phyloP scores from a whole-genome alignment of 2,113 vertebrate species.

The Tragelaphus imberbis region DNA sequence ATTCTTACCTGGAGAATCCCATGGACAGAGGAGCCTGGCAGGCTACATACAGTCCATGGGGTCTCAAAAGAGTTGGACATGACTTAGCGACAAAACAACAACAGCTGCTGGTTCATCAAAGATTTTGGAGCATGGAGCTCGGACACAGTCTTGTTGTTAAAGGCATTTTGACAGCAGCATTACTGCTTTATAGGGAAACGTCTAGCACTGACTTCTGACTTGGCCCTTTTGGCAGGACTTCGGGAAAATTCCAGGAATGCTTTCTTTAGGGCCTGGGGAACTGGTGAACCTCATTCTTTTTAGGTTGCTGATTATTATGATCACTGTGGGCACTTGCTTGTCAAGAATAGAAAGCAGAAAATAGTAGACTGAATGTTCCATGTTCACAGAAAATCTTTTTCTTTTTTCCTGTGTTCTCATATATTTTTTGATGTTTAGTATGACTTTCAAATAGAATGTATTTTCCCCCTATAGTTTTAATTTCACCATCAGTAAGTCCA shows the following conservation, averaged over 20 bases:
- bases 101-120: neutral
- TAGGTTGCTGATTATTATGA: neutral
- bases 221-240: neutral
- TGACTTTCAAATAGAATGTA: neutral
- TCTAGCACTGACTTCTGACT: neutral
- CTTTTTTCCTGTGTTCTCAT: neutral
- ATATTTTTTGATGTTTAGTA: neutral
- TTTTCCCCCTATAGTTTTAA: neutral
- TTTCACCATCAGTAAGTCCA: neutral
- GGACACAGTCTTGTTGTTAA: neutral
- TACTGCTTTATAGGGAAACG: neutral
- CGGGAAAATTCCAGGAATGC: neutral
- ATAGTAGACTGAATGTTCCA: neutral
- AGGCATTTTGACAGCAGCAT: neutral
- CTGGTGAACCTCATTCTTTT: neutral
- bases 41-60: neutral
- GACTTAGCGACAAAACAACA: neutral
- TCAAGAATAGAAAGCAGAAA: neutral
- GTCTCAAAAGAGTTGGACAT: neutral
- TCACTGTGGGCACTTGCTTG: neutral
- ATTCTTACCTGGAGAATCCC: neutral
- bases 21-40: neutral
- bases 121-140: neutral
- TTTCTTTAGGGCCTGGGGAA: neutral
- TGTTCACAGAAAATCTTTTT: neutral